These are phyloP conservation scores for Podabrus alpinus DNA, from an alignment of 2,888 invertebrate species.

Conservation along the genomic window DNA sequence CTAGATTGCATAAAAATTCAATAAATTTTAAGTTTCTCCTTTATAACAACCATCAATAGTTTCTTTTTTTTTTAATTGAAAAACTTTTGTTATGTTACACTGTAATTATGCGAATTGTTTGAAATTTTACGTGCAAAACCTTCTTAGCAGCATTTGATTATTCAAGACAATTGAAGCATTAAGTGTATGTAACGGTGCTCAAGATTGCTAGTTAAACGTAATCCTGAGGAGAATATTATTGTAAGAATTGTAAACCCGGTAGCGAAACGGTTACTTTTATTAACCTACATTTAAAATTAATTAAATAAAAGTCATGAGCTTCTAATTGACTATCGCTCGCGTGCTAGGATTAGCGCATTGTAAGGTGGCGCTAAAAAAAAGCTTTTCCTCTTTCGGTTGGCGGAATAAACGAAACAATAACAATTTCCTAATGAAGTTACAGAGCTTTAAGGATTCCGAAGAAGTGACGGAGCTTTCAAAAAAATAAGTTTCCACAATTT, in stretches of 20 bases:
- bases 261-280: slow-evolving; percentile 21
- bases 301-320: neutral
- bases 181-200: slow-evolving; percentile 11
- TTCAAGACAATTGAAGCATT: slow-evolving; percentile 10
- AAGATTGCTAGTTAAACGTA: slow-evolving; percentile 5
- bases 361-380: neutral
- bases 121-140: neutral
- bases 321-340: neutral
- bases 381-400: neutral
- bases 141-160: slow-evolving; percentile 2
- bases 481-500: neutral
- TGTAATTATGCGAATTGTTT: neutral
- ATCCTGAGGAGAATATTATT: slow-evolving; percentile 10
- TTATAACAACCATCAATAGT: neutral
- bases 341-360: neutral
- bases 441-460: neutral
- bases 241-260: slow-evolving; percentile 23
- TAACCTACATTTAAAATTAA: slow-evolving; percentile 24
- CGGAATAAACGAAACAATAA: neutral
- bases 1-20: neutral
- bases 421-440: neutral
- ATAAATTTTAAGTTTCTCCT: neutral
- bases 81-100: neutral
- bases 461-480: neutral
- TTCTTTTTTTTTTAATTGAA: neutral